Conservation (phyloP, 2,113 vertebrate species). For the Scortum barcoo region DNA sequence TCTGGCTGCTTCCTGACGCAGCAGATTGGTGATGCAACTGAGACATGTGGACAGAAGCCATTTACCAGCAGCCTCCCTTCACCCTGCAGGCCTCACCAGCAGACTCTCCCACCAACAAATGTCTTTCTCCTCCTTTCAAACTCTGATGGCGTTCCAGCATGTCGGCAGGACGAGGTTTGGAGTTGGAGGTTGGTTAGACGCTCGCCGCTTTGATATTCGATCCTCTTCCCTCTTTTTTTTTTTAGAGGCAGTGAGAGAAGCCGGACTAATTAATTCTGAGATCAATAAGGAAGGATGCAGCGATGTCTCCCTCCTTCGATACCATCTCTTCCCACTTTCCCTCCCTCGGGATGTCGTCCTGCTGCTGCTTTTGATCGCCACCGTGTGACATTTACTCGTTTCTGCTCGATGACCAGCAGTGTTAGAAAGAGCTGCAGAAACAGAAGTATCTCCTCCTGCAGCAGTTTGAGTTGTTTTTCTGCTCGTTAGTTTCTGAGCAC, state of each 20-base stretch:
- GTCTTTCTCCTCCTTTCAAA: too few species aligned
- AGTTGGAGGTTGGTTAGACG: background rate
- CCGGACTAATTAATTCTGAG: conserved; percentile 49
- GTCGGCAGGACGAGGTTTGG: background rate
- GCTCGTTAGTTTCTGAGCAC: background rate
- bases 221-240: conserved; percentile 3
- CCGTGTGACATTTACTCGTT: conserved; percentile 36
- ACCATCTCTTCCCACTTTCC: conserved; percentile 17
- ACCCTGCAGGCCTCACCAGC: background rate
- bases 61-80: conserved; percentile 10
- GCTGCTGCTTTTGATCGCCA: conserved; percentile 37
- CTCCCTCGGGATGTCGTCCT: conserved; percentile 14
- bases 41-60: conserved; percentile 12
- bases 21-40: background rate
- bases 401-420: background rate
- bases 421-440: conserved; percentile 4
- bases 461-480: background rate
- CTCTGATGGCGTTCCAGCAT: background rate
- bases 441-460: background rate
- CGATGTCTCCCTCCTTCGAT: conserved; percentile 47
- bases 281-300: conserved; percentile 61
- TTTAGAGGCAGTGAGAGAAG: background rate
- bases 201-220: conserved; percentile 23
- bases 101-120: background rate
- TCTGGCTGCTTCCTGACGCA: background rate